Conservation (phyloP, 2,113 vertebrate genomes). For the Prunella fulvescens region DNA sequence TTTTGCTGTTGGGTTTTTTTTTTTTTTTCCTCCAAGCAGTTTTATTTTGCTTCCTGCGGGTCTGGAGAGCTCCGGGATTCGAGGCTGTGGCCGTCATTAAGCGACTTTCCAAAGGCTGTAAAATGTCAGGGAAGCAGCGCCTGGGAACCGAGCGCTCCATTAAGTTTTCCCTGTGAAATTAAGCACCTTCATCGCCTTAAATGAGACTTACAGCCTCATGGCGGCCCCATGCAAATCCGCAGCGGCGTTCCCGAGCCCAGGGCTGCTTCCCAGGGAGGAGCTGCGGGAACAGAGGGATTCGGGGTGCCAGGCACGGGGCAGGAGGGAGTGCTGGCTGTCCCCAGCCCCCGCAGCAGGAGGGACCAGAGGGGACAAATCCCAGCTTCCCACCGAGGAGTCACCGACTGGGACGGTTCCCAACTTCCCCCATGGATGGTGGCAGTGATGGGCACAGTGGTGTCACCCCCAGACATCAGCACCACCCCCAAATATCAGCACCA, state of each 20-base stretch:
- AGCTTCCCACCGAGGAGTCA: not conserved
- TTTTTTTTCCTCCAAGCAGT: not conserved
- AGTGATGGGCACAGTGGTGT: accelerated
- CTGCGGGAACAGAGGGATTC: accelerated
- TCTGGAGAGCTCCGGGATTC: not conserved
- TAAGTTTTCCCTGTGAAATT: constrained; percentile 21
- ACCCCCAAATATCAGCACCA: accelerated
- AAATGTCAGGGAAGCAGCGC: not conserved
- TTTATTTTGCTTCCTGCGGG: not conserved
- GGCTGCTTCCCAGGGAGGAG: not conserved
- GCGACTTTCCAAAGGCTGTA: not conserved
- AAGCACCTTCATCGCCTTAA: not conserved
- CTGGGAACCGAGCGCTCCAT: constrained; percentile 12
- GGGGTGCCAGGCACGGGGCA: accelerated
- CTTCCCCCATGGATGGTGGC: accelerated
- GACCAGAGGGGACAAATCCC: too few species aligned
- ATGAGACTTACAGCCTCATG: not conserved
- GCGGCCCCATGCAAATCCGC: not conserved
- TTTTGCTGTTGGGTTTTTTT: not conserved
- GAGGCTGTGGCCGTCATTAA: not conserved
- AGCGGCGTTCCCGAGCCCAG: not conserved
- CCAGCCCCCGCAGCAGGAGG: accelerated
- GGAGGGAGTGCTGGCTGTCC: not conserved
- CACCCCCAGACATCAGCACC: accelerated
- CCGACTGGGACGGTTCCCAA: accelerated